These are phyloP conservation scores for Drosophila leontia DNA, from an alignment of 1,140 invertebrate species.

Conservation along the genomic window DNA sequence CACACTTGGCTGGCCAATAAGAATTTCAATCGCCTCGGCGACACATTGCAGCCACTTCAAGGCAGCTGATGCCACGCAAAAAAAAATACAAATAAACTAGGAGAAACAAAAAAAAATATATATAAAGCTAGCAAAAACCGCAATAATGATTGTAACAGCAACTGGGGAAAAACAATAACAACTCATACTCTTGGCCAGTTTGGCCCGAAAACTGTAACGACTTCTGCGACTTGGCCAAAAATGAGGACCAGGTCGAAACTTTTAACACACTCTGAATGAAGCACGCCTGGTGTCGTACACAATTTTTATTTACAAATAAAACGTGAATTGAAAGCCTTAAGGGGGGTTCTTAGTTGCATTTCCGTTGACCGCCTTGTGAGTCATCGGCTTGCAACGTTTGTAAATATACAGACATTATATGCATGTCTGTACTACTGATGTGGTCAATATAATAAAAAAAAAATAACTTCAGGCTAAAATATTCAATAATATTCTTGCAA, in stretches of 20 bases:
- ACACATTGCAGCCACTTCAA: constrained; percentile 47
- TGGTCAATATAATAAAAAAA: not conserved
- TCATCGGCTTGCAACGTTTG: constrained; percentile 40
- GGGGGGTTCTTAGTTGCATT: constrained; percentile 50
- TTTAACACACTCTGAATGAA: constrained; percentile 10
- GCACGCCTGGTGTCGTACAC: constrained; percentile 5
- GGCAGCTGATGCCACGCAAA: constrained; percentile 66
- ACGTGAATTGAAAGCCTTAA: constrained; percentile 22
- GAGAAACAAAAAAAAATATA: constrained; percentile 8
- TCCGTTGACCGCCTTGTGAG: constrained; percentile 72
- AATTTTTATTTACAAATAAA: constrained; percentile 9
- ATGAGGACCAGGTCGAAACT: not conserved
- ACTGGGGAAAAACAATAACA: constrained; percentile 48
- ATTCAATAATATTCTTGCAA: too few species aligned
- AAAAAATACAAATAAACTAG: constrained; percentile 5
- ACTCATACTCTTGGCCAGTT: constrained; percentile 31
- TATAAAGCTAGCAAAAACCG: constrained; percentile 22
- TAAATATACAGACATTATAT: not conserved
- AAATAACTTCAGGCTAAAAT: not conserved
- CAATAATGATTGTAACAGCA: constrained; percentile 29
- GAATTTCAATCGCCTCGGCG: constrained; percentile 43
- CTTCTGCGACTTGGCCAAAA: constrained; percentile 22
- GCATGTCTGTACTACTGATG: too few species aligned
- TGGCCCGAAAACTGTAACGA: constrained; percentile 21
- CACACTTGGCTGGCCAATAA: constrained; percentile 47